phyloP scores from a whole-genome alignment of 2,888 invertebrate species.

The Zaprionus bogoriensis region DNA sequence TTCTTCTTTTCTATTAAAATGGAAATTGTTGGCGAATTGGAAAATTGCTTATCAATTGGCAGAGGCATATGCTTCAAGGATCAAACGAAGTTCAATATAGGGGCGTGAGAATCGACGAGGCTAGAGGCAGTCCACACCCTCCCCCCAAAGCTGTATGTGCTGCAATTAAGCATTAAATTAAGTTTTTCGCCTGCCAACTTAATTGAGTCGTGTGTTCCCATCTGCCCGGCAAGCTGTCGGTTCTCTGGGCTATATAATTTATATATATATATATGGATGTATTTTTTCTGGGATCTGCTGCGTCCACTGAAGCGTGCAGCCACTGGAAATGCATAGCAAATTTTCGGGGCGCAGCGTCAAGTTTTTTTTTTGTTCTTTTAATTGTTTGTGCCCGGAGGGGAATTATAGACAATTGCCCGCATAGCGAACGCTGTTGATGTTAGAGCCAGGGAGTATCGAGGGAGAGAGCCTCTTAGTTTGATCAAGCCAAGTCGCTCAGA shows the following conservation, averaged over 20 bases:
- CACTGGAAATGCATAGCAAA: conserved; percentile 63
- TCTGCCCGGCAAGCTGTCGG: conserved; percentile 2
- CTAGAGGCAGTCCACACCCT: conserved; percentile 20
- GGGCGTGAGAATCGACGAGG: conserved; percentile 5
- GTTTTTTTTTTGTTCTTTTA: conserved; percentile 49
- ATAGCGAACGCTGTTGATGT: conserved; percentile 1
- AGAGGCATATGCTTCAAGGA: conserved; percentile 69
- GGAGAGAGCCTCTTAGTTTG: conserved; percentile 7
- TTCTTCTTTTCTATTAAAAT: conserved; percentile 74
- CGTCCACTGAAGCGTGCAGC: conserved; percentile 57
- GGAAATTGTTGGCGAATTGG: conserved; percentile 78
- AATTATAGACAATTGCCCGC: conserved; percentile 51
- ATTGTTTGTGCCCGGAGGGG: conserved; percentile 51
- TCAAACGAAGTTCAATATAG: conserved; percentile 58
- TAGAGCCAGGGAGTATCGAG: too few species aligned
- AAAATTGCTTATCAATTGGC: conserved; percentile 77
- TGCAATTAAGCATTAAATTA: conserved; percentile 73
- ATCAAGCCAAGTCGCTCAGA: conserved; percentile 25
- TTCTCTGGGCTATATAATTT: conserved; percentile 2
- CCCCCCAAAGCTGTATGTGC: conserved; percentile 24
- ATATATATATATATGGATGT: conserved; percentile 10
- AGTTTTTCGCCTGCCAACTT: conserved; percentile 63
- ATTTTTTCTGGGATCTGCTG: conserved; percentile 21
- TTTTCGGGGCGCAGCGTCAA: conserved; percentile 40
- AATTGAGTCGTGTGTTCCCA: conserved; percentile 63